These are phyloP conservation scores for Oryzias woworae DNA, from an alignment of 2,113 vertebrate species.

Conservation along the genomic window DNA sequence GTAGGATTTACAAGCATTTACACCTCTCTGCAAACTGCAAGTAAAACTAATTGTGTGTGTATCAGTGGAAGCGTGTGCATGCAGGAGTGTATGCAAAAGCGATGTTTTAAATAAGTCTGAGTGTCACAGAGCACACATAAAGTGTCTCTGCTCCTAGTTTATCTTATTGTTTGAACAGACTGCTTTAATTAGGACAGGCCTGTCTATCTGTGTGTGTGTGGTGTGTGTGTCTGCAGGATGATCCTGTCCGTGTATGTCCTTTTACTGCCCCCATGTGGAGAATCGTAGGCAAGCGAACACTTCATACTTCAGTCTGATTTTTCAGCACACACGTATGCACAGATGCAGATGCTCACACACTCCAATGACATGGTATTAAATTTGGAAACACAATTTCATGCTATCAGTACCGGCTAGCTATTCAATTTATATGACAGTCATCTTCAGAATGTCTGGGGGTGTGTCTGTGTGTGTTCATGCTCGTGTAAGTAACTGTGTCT, in stretches of 20 bases:
- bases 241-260: slow-evolving; percentile 35
- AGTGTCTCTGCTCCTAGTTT: slow-evolving; percentile 61
- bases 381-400: slow-evolving; percentile 78
- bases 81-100: slow-evolving; percentile 17
- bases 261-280: slow-evolving; percentile 67
- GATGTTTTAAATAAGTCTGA: slow-evolving; percentile 46
- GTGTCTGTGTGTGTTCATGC: slow-evolving; percentile 2
- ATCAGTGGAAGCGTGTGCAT: neutral
- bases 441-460: slow-evolving; percentile 45
- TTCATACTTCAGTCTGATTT: slow-evolving; percentile 25
- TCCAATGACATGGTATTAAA: slow-evolving; percentile 74
- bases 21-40: slow-evolving; percentile 23
- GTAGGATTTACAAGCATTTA: slow-evolving; percentile 36
- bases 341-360: slow-evolving; percentile 35
- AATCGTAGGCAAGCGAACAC: slow-evolving; percentile 7
- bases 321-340: slow-evolving; percentile 25
- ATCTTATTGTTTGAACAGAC: slow-evolving; percentile 70
- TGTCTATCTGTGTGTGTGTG: slow-evolving; percentile 30
- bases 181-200: slow-evolving; percentile 71
- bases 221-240: slow-evolving; percentile 15
- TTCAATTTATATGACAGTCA: slow-evolving; percentile 73
- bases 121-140: slow-evolving; percentile 50
- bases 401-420: slow-evolving; percentile 70
- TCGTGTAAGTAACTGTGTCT: slow-evolving; percentile 4
- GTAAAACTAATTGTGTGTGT: slow-evolving; percentile 12